A percentile compares a stretch with the other conserved stretches of the same genome.
Evolutionary conservation across 2,797 vertebrate genomes (phyloP).

Genomic region (Lacerta agilis): DNA sequence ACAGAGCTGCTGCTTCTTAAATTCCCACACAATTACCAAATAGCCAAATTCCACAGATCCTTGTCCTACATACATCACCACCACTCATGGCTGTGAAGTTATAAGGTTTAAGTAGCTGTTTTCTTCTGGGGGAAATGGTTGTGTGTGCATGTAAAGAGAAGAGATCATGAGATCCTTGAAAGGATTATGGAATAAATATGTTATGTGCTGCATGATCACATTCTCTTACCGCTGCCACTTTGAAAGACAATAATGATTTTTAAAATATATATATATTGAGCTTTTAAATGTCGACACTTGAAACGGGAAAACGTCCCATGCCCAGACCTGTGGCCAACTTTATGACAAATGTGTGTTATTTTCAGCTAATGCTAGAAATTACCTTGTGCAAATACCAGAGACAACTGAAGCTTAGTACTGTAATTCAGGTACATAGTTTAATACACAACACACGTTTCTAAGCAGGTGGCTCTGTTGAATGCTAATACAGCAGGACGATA

Average conservation of each 20-base stretch:
- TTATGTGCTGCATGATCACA: neutral
- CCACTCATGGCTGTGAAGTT: neutral
- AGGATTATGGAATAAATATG: neutral
- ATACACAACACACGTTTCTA: slow-evolving; percentile 13
- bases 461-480: slow-evolving; percentile 13
- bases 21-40: neutral
- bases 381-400: slow-evolving; percentile 37
- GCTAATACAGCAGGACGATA: slow-evolving; percentile 2
- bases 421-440: neutral
- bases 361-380: neutral
- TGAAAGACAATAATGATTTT: no score
- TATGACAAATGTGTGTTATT: neutral
- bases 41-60: neutral
- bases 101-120: neutral
- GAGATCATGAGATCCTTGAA: neutral
- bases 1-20: neutral
- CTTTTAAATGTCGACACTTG: neutral
- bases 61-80: neutral
- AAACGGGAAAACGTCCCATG: neutral
- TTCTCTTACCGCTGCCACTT: neutral
- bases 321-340: neutral
- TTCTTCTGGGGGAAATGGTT: neutral
- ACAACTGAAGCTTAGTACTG: neutral
- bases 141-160: no score
- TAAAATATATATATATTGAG: neutral